Percentiles rank a stretch among this genome's conserved stretches.
Evolutionary conservation across 2,113 vertebrate genomes (phyloP).

Genomic region (Empidonax alnorum): DNA sequence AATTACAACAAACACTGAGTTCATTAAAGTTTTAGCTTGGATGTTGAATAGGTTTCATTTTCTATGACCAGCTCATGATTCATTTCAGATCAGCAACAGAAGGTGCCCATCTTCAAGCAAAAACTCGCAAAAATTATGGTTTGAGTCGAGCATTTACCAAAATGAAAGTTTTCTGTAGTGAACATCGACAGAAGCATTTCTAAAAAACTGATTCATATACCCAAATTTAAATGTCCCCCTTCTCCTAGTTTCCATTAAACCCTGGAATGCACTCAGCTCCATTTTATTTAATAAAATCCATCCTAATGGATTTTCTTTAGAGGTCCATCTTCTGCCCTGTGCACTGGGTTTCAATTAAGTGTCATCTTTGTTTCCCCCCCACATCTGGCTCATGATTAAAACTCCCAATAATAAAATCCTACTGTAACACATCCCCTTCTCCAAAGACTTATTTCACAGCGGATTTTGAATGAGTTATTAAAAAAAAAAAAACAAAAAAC

Average conservation of each 20-base stretch:
- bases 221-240: background rate
- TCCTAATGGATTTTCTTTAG: background rate
- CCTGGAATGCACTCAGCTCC: background rate
- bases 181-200: background rate
- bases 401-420: background rate
- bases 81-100: background rate
- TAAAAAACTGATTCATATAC: background rate
- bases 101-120: background rate
- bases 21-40: background rate
- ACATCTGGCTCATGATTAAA: background rate
- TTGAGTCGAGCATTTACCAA: background rate
- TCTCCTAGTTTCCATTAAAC: background rate
- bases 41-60: background rate
- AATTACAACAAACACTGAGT: background rate
- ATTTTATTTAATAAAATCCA: background rate
- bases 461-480: background rate
- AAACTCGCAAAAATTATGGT: background rate
- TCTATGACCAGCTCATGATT: background rate
- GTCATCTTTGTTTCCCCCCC: background rate
- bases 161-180: background rate
- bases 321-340: background rate
- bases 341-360: background rate
- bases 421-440: background rate
- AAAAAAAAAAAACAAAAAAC: no score
- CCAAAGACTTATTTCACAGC: background rate